Conservation (phyloP, 2,797 vertebrate species). For the Geotrypetes seraphini region DNA sequence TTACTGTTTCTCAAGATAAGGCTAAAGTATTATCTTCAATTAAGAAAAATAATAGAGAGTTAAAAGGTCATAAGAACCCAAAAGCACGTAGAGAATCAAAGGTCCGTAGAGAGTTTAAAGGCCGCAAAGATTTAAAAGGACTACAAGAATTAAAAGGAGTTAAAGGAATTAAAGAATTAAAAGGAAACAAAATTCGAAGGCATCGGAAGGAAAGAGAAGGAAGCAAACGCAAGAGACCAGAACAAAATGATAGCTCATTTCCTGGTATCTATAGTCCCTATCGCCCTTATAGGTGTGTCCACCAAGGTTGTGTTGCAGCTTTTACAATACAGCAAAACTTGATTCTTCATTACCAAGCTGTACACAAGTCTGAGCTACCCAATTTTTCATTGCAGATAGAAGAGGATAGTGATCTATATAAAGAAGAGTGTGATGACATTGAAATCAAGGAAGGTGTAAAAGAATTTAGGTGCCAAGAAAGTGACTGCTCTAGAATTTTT, state of each 20-base stretch:
- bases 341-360: constrained; percentile 91
- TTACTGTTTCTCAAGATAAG: constrained; percentile 27
- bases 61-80: no score
- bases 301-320: constrained; percentile 85
- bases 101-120: no score
- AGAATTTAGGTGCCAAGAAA: constrained; percentile 87
- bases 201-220: constrained; percentile 63
- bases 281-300: constrained; percentile 85
- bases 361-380: constrained; percentile 82
- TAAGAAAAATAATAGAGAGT: not conserved
- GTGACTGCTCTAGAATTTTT: constrained; percentile 88
- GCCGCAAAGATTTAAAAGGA: no score
- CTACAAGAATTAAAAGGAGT: no score
- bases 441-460: constrained; percentile 50
- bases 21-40: constrained; percentile 4
- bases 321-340: constrained; percentile 94
- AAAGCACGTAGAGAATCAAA: no score
- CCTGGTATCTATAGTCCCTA: constrained; percentile 65
- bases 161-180: no score
- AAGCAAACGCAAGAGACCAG: constrained; percentile 51
- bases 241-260: constrained; percentile 44
- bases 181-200: constrained; percentile 37
- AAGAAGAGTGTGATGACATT: constrained; percentile 45
- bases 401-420: constrained; percentile 57
- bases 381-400: constrained; percentile 70